These are phyloP conservation scores for Leucania comma DNA, from an alignment of 2,888 invertebrate species.

Conservation along the genomic window DNA sequence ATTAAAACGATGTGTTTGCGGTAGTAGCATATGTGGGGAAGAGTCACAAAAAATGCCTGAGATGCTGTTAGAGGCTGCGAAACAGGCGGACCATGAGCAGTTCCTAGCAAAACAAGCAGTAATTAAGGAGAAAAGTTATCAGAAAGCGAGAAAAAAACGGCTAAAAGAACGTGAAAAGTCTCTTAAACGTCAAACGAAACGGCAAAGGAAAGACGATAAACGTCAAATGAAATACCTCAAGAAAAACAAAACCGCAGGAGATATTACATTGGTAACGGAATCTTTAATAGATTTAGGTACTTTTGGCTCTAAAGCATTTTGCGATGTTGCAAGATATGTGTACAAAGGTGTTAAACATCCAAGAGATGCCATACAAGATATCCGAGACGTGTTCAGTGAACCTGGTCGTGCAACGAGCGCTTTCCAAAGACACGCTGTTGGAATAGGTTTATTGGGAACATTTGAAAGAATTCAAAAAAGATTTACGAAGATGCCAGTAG, in stretches of 20 bases:
- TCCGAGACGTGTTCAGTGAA: neutral
- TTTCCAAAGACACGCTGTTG: neutral
- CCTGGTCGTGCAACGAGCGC: neutral
- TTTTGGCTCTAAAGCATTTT: slow-evolving; percentile 30
- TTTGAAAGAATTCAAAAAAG: slow-evolving; percentile 29
- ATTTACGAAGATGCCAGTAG: slow-evolving; percentile 17
- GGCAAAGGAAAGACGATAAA: slow-evolving; percentile 17
- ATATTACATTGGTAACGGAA: slow-evolving; percentile 29
- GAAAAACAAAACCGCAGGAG: neutral
- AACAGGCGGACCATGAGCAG: neutral
- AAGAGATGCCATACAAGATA: neutral
- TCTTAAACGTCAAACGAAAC: neutral
- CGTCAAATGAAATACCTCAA: slow-evolving; percentile 22
- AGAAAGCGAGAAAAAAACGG: slow-evolving; percentile 10
- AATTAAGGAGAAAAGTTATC: neutral
- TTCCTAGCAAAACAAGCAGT: neutral
- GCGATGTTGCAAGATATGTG: slow-evolving; percentile 4
- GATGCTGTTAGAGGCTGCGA: neutral
- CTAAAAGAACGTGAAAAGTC: neutral
- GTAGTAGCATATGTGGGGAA: neutral
- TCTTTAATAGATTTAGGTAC: slow-evolving; percentile 47
- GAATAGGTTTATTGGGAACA: slow-evolving; percentile 22
- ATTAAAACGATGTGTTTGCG: neutral
- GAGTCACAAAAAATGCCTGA: slow-evolving; percentile 8
- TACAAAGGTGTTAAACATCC: slow-evolving; percentile 27